phyloP scores from a whole-genome alignment of 2,888 invertebrate species.

The Polydrusus tereticollis region DNA sequence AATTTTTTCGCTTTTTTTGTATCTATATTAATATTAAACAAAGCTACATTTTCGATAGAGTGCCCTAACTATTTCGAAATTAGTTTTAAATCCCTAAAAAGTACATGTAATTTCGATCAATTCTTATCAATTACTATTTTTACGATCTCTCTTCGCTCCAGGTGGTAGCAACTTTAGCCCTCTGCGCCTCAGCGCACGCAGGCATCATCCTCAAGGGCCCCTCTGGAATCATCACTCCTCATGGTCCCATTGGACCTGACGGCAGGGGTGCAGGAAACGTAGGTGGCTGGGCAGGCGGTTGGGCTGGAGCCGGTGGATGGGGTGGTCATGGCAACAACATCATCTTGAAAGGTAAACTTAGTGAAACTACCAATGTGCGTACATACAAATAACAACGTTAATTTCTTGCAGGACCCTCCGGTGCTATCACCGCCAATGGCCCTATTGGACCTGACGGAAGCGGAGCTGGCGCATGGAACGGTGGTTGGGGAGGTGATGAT shows the following conservation, averaged over 20 bases:
- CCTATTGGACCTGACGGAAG: constrained; percentile 46
- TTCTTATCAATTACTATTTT: background rate
- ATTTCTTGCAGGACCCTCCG: constrained; percentile 44
- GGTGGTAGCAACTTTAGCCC: constrained; percentile 42
- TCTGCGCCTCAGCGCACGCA: constrained; percentile 44
- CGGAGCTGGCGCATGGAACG: constrained; percentile 30
- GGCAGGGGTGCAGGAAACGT: constrained; percentile 41
- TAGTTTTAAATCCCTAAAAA: too few species aligned
- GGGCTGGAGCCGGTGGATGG: constrained; percentile 30
- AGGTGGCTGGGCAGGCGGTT: constrained; percentile 37
- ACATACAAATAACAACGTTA: too few species aligned
- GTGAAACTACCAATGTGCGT: too few species aligned
- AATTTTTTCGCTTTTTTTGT: too few species aligned
- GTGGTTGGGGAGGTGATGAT: constrained; percentile 32
- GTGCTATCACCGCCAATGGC: constrained; percentile 46
- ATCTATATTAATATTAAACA: too few species aligned
- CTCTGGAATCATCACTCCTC: constrained; percentile 46
- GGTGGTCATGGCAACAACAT: constrained; percentile 33
- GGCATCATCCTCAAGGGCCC: constrained; percentile 49
- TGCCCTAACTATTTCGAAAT: too few species aligned
- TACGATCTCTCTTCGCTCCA: background rate
- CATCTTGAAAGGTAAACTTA: constrained; percentile 48
- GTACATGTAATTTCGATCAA: background rate
- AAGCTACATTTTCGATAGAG: too few species aligned
- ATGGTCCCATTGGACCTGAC: constrained; percentile 50